These are phyloP conservation scores for Poeciliopsis presidionis DNA, from an alignment of 2,797 vertebrate genomes.

Conservation along the genomic window DNA sequence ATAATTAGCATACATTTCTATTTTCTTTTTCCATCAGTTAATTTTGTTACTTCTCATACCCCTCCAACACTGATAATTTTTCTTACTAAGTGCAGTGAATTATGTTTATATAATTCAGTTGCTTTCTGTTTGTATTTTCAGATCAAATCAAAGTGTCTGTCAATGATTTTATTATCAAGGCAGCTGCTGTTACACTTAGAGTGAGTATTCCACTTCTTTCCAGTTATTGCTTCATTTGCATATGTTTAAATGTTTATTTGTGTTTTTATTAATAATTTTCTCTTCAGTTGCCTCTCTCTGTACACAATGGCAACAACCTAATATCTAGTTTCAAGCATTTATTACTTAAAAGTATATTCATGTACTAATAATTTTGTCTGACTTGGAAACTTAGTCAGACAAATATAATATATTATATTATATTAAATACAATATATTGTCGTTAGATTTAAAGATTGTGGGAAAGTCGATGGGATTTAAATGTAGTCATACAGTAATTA, in stretches of 20 bases:
- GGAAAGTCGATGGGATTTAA: neutral
- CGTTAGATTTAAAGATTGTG: neutral
- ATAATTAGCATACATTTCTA: neutral
- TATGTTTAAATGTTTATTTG: neutral
- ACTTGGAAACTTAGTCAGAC: neutral
- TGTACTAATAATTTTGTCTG: neutral
- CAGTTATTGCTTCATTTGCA: neutral
- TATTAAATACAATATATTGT: no score
- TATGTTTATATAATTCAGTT: slow-evolving; percentile 2
- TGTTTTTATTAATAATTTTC: neutral
- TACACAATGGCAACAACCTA: neutral
- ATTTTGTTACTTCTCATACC: neutral
- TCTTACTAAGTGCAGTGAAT: slow-evolving; percentile 6
- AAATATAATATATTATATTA: no score
- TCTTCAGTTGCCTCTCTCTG: neutral
- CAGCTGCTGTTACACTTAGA: slow-evolving; percentile 90
- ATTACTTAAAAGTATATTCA: neutral
- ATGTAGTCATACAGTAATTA: neutral
- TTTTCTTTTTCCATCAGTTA: neutral
- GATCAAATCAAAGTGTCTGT: slow-evolving; percentile 95
- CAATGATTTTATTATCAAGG: slow-evolving; percentile 98
- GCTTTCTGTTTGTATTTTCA: slow-evolving; percentile 67
- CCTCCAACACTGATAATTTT: neutral
- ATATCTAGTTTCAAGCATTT: neutral
- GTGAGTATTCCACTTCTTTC: slow-evolving; percentile 81